Evolutionary conservation across 1,140 invertebrate genomes (phyloP).

Genomic region (Ostrea edulis): DNA sequence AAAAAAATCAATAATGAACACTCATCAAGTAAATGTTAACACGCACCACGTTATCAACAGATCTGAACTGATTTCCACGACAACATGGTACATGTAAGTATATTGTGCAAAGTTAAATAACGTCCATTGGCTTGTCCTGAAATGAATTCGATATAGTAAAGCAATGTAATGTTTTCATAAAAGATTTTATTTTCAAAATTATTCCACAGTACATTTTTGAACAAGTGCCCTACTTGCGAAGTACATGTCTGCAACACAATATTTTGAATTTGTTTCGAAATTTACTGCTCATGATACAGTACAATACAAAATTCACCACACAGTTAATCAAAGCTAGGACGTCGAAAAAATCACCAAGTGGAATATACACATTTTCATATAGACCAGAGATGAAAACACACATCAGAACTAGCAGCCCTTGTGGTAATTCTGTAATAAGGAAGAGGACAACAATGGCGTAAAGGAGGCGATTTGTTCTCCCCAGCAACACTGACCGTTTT

Average conservation of each 20-base stretch:
- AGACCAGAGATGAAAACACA: constrained; percentile 71
- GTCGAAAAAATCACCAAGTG: constrained; percentile 93
- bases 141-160: neutral
- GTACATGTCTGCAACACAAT: neutral
- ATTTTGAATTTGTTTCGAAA: constrained; percentile 84
- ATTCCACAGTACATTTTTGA: no score
- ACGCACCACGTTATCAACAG: neutral
- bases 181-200: neutral
- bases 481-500: constrained; percentile 83
- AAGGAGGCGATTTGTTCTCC: constrained; percentile 84
- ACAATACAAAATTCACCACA: constrained; percentile 94
- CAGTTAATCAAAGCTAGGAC: constrained; percentile 94
- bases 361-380: constrained; percentile 77
- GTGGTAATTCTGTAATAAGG: constrained; percentile 91
- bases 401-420: constrained; percentile 79
- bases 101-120: neutral
- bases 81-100: neutral
- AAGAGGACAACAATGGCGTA: constrained; percentile 84
- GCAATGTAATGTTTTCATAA: neutral
- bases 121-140: neutral
- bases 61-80: neutral
- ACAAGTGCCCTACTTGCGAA: no score
- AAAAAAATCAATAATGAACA: no score
- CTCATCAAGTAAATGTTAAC: neutral
- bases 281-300: constrained; percentile 95